Base-by-base conservation (phyloP, 2,888 invertebrate species). In the Hydrotaea cyrtoneurina region DNA sequence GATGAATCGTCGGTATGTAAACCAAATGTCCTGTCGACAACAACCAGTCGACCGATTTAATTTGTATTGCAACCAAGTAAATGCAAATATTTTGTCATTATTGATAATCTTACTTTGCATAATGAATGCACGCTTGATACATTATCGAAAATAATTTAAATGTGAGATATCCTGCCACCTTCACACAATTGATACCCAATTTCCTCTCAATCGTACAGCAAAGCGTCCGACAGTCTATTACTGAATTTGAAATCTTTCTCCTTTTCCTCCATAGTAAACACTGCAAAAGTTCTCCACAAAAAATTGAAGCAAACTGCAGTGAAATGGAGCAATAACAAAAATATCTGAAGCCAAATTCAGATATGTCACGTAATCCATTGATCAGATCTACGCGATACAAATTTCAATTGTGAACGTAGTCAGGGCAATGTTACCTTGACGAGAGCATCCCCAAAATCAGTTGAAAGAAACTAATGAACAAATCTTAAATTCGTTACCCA, bases 351-450 rank as follows among this genome's bases (percentile, higher is more conserved):
- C n/a, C n/a, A n/a, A n/a, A n/a, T n/a, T n/a, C n/a, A n/a, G 17
- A 53, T 21, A 64, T 39, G 85, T 83, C 90, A 90, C 90, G 90
- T 90, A 89, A 89, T 88, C 88, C 89, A 90, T 89, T 90, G 90
- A 90, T 90, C 90, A 89, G 89, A 88, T 89, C 88, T 90, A 90
- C 90, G 89, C 89, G 90, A 90, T 90, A 88, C 86, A 89, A 88
- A 89, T 90, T 88, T 88, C 88, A 90, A 90, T 90, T 87, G 64
- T 43, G 36, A 55, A 72, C 53, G 57, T 43, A 36, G 74, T 17
- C 39, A 8, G 39, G 17, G 55, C 21, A 66, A n/a, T 26, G 39
- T 11, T 50, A 50, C 50, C 4, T n/a, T 5, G 50, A n/a, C 50
- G 13, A 39, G 39, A 3, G 39, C 39, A 39, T 3, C 8, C 8